Evolutionary conservation across 1,140 invertebrate genomes (phyloP), one percentile per base, ranked within the genome.

Genomic region (Pseudomyrmex dendroicus): DNA sequence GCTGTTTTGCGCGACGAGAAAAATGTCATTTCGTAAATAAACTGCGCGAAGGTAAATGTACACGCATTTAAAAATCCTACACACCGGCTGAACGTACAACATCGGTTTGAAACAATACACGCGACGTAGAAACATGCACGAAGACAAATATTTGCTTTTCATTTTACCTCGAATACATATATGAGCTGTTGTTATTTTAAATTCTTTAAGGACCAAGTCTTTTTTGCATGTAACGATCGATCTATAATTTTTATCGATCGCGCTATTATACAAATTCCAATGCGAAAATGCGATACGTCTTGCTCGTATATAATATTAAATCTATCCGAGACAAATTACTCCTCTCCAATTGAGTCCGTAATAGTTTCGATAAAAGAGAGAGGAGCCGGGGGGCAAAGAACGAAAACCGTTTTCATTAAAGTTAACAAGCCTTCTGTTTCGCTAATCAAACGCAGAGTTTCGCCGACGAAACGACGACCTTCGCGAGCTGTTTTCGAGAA

Each of bases 31-130:
- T 72, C 66, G 76, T 72, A 80, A 80, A 80, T 80, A 80, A 72
- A 80, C 76, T 61, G 50, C 68, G 46, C 12, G 15, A 44, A 80
- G 66, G 54, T 25, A 80, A 80, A 80, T 80, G 76, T 72, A 80
- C 76, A 80, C 76, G 76, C 76, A 72, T 80, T 80, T 80, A 61
- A 80, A 80, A 80, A 80, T 80, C 66, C 76, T 80, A 72, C 66
- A 61, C 48, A 17, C 66, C 48, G 54, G 22, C 76, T 80, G 76
- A 68, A 44, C 17, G 54, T 59, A 59, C 76, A 80, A 80, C 44
- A 68, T 20, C 12, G 44, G 76, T 66, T 80, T 80, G 54, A 80
- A 80, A 80, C 76, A 80, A 80, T 80, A 78, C 67, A 70, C 54
- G 35, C 35, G 66, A 50, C 66, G 56, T 48, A 66, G 66, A 80